These are phyloP conservation scores for Spilosoma lubricipeda DNA, from an alignment of 2,888 invertebrate species.

Conservation along the genomic window DNA sequence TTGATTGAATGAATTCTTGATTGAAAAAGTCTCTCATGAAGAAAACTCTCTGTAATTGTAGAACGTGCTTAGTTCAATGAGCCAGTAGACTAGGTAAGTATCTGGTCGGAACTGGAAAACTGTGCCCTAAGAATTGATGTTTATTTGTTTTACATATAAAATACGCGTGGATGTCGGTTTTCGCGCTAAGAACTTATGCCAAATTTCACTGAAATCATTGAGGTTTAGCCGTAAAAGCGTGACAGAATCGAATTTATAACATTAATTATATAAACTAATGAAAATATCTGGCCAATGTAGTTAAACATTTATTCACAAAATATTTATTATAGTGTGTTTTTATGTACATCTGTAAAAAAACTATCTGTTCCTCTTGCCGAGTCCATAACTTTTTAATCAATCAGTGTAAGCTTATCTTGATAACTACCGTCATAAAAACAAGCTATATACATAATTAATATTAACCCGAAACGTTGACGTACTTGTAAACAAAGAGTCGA, in stretches of 20 bases:
- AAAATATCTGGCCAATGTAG: too few relatives aligned
- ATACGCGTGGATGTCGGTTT: too few relatives aligned
- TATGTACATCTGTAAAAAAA: not conserved
- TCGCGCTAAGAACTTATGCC: too few relatives aligned
- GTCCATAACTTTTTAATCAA: not conserved
- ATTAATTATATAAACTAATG: too few relatives aligned
- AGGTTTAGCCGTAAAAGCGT: too few relatives aligned
- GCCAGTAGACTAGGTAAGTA: not conserved
- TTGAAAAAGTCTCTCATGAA: not conserved
- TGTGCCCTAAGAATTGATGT: not conserved
- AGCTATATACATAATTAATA: not conserved
- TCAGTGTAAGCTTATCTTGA: not conserved
- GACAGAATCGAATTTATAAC: too few relatives aligned
- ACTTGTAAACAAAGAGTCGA: slow-evolving; percentile 31
- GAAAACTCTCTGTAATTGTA: not conserved
- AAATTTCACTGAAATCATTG: too few relatives aligned
- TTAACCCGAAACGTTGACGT: not conserved
- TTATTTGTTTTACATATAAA: not conserved
- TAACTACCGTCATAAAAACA: not conserved
- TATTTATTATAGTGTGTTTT: too few relatives aligned
- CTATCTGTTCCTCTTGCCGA: not conserved
- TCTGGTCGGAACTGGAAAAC: not conserved
- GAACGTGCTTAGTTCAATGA: not conserved
- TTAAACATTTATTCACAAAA: too few relatives aligned
- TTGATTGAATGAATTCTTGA: not conserved